Evolutionary conservation across 1,140 invertebrate species (phyloP), one percentile per base, ranked within the genome.

Genomic region (Caenorhabditis briggsae): DNA sequence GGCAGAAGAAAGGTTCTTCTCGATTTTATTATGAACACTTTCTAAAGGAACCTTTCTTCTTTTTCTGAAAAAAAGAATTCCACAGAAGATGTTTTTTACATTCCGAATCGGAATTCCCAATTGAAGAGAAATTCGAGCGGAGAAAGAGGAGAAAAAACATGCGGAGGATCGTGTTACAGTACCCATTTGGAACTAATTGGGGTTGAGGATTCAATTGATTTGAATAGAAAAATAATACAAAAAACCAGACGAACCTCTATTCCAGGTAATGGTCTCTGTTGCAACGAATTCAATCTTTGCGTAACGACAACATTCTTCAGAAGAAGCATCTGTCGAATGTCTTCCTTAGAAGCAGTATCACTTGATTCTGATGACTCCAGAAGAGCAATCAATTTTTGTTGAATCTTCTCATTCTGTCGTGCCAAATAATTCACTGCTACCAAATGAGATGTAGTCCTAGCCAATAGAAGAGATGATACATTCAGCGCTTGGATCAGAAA

Each of bases 391-490:
- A 78, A 50, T 50, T 78, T 78, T 23, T 78, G 70, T 50, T 78
- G 70, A 78, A 78, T 78, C 59, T 86, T 86, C 5, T 70, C 74
- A 33, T 50, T 48, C 48, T 86, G 85, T 55, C 85, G 59, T 25
- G 74, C 48, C n/a, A 86, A 59, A 82, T 86, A 86, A 20, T 25
- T 61, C 11, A 82, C 41, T 23, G 59, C 85, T 18, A 86, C 78
- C n/a, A 78, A 18, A 59, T 58, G 33, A n/a, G 74, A 86, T 18
- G 85, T 86, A 8, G 74, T 86, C 53, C 85, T 82, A 7, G 85
- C 85, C n/a, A 86, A 18, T 9, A 86, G 82, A 33, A 86, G 82
- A 25, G 85, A 86, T 25, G 74, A 82, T n/a, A 86, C 70, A 74
- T 86, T 86, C 25, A 86, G 41, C 2, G 70, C 70, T 65, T 86